These are phyloP conservation scores for Lithophane ornitopus DNA, from an alignment of 2,888 invertebrate genomes.

Conservation along the genomic window DNA sequence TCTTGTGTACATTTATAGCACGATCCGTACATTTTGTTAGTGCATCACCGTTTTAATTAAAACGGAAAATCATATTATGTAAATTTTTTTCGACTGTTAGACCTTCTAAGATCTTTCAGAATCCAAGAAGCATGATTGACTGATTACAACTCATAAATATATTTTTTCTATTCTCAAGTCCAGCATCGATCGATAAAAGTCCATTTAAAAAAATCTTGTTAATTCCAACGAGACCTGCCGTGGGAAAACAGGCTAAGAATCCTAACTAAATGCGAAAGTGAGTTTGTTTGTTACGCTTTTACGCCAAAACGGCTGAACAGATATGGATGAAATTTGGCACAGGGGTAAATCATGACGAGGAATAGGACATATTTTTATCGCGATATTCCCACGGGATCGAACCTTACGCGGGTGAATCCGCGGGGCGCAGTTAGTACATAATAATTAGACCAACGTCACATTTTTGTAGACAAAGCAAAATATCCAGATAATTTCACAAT, in stretches of 20 bases:
- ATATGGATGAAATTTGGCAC: no score
- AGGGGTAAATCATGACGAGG: no score
- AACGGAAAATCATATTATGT: neutral
- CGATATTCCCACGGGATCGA: no score
- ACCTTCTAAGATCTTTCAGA: neutral
- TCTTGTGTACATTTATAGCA: conserved; percentile 23
- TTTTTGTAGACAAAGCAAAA: neutral
- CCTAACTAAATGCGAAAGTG: no score
- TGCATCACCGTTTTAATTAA: conserved; percentile 9
- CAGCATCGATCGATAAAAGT: neutral
- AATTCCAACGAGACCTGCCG: neutral
- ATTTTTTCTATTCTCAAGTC: neutral
- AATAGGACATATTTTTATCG: no score
- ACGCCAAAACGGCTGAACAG: no score
- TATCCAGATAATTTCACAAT: conserved; percentile 34
- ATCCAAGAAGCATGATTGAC: neutral
- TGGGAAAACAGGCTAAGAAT: neutral
- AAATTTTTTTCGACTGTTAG: neutral
- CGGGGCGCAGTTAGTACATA: no score
- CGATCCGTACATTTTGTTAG: neutral
- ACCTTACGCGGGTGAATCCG: no score
- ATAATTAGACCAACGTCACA: neutral
- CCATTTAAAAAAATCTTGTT: neutral
- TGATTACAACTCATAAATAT: neutral
- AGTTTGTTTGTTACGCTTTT: no score